A percentile compares a stretch with the other conserved stretches of the same genome.
Conservation (phyloP, 2,888 invertebrate genomes). For the Stegana nigrithorax region DNA sequence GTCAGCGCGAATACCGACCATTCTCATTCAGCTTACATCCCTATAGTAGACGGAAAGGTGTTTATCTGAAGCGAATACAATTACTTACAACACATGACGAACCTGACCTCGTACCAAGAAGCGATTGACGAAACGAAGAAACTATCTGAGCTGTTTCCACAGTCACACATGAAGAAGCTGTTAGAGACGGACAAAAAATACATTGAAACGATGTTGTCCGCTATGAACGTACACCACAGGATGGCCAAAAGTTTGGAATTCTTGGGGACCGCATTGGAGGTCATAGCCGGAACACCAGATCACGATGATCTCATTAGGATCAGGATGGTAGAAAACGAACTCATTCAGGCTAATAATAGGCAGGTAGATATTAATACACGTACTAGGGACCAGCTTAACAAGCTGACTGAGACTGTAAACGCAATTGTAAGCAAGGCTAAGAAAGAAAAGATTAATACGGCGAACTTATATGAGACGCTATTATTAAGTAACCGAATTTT, state of each 20-base stretch:
- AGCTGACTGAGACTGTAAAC: neutral
- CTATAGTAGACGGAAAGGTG: neutral
- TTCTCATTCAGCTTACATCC: neutral
- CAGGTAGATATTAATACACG: neutral
- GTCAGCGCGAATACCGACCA: neutral
- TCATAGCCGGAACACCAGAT: neutral
- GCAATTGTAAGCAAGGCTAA: neutral
- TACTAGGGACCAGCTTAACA: neutral
- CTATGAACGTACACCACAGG: too few relatives aligned
- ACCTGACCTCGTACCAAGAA: too few relatives aligned
- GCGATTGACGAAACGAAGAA: too few relatives aligned
- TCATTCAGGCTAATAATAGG: neutral
- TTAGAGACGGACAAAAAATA: too few relatives aligned
- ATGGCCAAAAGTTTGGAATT: neutral
- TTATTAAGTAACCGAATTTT: constrained; percentile 15
- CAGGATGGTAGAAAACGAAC: neutral
- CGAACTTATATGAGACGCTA: constrained; percentile 19
- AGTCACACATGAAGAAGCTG: too few relatives aligned
- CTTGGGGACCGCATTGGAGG: neutral
- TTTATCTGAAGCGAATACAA: neutral
- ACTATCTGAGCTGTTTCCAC: too few relatives aligned
- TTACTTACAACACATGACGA: neutral
- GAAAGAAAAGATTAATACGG: constrained; percentile 2
- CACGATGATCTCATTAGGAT: neutral
- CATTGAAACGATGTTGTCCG: too few relatives aligned